Percentiles rank a stretch among this genome's conserved stretches.
Evolutionary conservation across 2,113 vertebrate species (phyloP).

Genomic region (Casuarius casuarius): DNA sequence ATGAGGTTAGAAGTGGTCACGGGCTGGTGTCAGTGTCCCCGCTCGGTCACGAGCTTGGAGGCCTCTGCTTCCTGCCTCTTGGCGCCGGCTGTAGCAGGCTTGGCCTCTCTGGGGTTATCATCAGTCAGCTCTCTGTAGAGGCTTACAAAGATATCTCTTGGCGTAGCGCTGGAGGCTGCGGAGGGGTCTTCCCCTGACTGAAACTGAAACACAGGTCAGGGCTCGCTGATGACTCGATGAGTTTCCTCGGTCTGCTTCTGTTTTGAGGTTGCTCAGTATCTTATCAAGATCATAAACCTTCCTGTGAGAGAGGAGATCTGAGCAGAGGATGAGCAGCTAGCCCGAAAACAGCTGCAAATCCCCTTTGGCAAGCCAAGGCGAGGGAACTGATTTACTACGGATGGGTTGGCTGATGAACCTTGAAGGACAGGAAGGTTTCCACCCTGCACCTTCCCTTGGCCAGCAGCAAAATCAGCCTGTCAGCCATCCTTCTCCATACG

Average conservation of each 20-base stretch:
- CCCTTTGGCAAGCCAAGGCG: accelerated
- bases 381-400: not conserved
- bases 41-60: not conserved
- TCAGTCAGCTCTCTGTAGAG: not conserved
- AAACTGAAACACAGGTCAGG: not conserved
- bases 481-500: not conserved
- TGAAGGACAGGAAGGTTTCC: not conserved
- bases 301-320: not conserved
- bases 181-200: not conserved
- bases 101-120: not conserved
- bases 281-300: not conserved
- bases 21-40: accelerated
- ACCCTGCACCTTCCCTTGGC: not conserved
- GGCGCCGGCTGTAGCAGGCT: not conserved
- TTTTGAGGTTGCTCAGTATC: not conserved
- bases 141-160: not conserved
- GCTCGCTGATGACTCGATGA: not conserved
- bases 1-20: not conserved
- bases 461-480: not conserved
- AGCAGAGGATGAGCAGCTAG: not conserved
- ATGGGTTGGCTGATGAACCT: not conserved
- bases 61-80: not conserved
- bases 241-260: not conserved
- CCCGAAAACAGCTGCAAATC: not conserved
- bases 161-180: not conserved